Evolutionary conservation across 2,113 vertebrate genomes (phyloP).

Genomic region (Pionites leucogaster): DNA sequence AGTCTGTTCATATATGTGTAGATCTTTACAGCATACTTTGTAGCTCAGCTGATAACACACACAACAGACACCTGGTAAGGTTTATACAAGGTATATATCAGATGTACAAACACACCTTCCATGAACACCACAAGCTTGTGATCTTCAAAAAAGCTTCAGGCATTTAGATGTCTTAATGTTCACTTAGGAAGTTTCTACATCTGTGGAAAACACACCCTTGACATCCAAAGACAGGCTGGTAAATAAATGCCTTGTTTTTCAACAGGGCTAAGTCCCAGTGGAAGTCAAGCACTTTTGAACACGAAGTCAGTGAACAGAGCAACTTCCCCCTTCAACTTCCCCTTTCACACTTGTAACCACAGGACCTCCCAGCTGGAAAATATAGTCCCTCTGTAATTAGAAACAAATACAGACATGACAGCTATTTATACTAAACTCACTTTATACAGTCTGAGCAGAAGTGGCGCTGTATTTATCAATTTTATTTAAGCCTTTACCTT

Average conservation of each 20-base stretch:
- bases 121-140: not conserved
- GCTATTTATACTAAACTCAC: not conserved
- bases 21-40: not conserved
- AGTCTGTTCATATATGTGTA: not conserved
- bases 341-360: not conserved
- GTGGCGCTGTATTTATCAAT: not conserved
- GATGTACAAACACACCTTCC: not conserved
- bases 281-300: not conserved
- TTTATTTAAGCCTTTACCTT: not conserved
- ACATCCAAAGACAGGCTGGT: not conserved
- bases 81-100: not conserved
- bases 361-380: not conserved
- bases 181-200: not conserved
- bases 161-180: not conserved
- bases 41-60: not conserved
- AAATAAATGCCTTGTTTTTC: not conserved
- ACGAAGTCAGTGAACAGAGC: not conserved
- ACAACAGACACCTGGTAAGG: not conserved
- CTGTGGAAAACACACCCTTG: not conserved
- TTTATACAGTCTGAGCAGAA: not conserved
- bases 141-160: not conserved
- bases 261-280: not conserved
- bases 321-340: not conserved
- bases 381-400: not conserved
- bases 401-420: not conserved